phyloP scores from a whole-genome alignment of 2,888 invertebrate species.

The Nomada goodeniana region DNA sequence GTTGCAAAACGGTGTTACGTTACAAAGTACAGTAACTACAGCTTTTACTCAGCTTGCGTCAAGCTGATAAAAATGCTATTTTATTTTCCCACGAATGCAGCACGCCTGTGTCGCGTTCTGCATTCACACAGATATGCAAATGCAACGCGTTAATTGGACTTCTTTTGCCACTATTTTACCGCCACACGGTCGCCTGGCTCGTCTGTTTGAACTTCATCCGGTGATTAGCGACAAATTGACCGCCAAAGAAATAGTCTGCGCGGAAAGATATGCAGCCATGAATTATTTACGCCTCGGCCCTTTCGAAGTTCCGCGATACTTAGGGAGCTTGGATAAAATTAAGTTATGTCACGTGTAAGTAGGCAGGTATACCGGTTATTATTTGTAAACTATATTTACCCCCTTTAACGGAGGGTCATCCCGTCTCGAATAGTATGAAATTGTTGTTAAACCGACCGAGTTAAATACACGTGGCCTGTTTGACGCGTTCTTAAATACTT shows the following conservation, averaged over 20 bases:
- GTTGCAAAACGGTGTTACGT: too few relatives aligned
- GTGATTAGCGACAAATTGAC: conserved; percentile 40
- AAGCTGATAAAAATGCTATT: conserved; percentile 9
- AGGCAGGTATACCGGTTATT: too few relatives aligned
- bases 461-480: too few relatives aligned
- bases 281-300: conserved; percentile 13
- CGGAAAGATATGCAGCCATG: conserved; percentile 2
- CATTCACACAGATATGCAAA: conserved; percentile 31
- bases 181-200: background rate
- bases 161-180: conserved; percentile 32
- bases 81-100: background rate
- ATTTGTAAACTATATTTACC: too few relatives aligned
- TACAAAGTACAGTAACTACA: too few relatives aligned
- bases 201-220: conserved; percentile 23
- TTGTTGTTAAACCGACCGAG: too few relatives aligned
- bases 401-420: too few relatives aligned
- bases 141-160: conserved; percentile 32
- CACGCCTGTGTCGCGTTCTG: background rate
- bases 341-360: background rate
- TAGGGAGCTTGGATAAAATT: conserved; percentile 7
- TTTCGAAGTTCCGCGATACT: conserved; percentile 5
- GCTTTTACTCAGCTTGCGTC: too few relatives aligned
- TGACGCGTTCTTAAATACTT: too few relatives aligned
- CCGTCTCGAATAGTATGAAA: too few relatives aligned
- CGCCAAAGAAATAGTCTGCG: conserved; percentile 34